Conservation (phyloP, 2,888 invertebrate genomes). For the Drosophila histrio region DNA sequence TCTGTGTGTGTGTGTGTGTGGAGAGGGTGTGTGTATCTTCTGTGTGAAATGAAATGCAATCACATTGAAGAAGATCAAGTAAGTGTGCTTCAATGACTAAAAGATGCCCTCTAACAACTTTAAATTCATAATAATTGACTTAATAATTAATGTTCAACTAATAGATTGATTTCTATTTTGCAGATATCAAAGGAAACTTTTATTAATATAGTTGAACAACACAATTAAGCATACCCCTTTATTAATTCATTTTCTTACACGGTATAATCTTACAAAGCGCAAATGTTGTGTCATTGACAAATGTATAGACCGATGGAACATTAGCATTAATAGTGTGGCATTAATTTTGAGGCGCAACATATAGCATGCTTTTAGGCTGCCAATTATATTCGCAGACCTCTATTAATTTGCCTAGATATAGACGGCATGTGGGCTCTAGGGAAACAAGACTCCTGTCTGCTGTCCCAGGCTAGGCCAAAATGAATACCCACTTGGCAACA, state of each 20-base stretch:
- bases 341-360: constrained; percentile 58
- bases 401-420: constrained; percentile 35
- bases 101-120: constrained; percentile 13
- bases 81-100: constrained; percentile 15
- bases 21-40: constrained; percentile 1
- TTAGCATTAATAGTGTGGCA: constrained; percentile 72
- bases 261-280: constrained; percentile 1
- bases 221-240: background rate
- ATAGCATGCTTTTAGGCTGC: constrained; percentile 29
- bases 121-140: background rate
- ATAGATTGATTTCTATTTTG: too few species aligned
- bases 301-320: constrained; percentile 50
- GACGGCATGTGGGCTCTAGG: constrained; percentile 38
- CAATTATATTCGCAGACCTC: constrained; percentile 55
- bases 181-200: too few species aligned
- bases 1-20: constrained; percentile 9
- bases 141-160: too few species aligned
- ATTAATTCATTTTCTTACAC: background rate
- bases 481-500: constrained; percentile 56
- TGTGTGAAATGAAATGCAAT: constrained; percentile 49
- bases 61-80: constrained; percentile 39
- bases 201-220: too few species aligned
- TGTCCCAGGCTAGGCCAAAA: constrained; percentile 5
- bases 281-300: constrained; percentile 50
- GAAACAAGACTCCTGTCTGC: constrained; percentile 30